Percentiles rank a stretch among this genome's conserved stretches.
phyloP scores from a whole-genome alignment of 2,113 vertebrate species.

The Pangasianodon hypophthalmus region DNA sequence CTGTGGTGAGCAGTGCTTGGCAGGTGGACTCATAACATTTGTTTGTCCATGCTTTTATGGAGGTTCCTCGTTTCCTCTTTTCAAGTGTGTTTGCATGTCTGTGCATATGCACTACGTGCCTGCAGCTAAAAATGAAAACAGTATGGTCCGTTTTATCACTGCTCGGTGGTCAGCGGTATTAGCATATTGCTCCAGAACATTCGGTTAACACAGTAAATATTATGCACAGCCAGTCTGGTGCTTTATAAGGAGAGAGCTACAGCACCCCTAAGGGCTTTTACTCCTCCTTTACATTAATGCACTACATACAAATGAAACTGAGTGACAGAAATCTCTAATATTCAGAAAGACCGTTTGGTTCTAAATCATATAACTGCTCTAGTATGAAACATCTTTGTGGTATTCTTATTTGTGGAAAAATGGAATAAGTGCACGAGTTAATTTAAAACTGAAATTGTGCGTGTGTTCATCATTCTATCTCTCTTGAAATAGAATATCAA shows the following conservation, averaged over 20 bases:
- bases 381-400: neutral
- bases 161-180: slow-evolving; percentile 2
- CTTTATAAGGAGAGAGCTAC: neutral
- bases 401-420: neutral
- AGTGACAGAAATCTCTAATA: neutral
- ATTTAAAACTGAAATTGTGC: neutral
- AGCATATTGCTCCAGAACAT: slow-evolving; percentile 21
- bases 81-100: slow-evolving; percentile 48
- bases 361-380: neutral
- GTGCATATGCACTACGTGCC: slow-evolving; percentile 17
- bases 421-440: neutral
- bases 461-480: neutral
- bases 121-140: slow-evolving; percentile 26
- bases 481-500: neutral
- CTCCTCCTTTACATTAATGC: neutral
- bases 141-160: neutral
- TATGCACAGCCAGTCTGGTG: slow-evolving; percentile 1
- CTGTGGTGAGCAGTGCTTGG: slow-evolving; percentile 16
- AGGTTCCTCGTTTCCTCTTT: slow-evolving; percentile 22
- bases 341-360: neutral
- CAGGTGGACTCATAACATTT: slow-evolving; percentile 28
- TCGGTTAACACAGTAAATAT: slow-evolving; percentile 24
- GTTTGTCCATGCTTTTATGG: slow-evolving; percentile 4
- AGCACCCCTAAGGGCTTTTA: slow-evolving; percentile 10
- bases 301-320: neutral